Evolutionary conservation across 2,888 invertebrate species (phyloP).

Genomic region (Drosophila incognita): DNA sequence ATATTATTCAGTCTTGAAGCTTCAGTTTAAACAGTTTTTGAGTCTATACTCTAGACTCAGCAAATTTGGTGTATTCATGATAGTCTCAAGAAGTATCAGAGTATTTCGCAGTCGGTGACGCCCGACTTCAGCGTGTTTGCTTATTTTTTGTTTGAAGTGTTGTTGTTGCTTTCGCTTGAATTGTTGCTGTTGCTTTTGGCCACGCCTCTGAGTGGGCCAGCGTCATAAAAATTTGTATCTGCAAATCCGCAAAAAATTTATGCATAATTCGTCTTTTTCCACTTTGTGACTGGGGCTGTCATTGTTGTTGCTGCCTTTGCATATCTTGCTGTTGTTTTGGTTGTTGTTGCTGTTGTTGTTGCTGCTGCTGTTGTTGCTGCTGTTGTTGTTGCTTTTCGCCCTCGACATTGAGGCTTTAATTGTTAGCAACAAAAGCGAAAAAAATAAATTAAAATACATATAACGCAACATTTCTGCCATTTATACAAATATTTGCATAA

Average conservation of each 20-base stretch:
- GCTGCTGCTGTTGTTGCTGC: conserved; percentile 5
- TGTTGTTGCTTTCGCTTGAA: conserved; percentile 1
- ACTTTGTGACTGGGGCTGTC: conserved; percentile 36
- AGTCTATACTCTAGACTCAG: not conserved
- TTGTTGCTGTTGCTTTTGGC: conserved; percentile 8
- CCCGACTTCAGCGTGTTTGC: not conserved
- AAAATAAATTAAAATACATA: conserved; percentile 3
- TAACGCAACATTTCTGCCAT: conserved; percentile 37
- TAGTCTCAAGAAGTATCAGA: not conserved
- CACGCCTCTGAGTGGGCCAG: conserved; percentile 40
- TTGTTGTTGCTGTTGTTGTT: conserved; percentile 8
- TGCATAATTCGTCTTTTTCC: conserved; percentile 62
- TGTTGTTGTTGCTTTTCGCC: conserved; percentile 29
- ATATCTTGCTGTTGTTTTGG: not conserved
- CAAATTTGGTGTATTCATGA: not conserved
- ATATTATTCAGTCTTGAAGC: no score
- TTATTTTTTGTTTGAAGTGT: conserved; percentile 8
- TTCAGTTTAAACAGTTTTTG: rapidly evolving
- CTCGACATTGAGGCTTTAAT: conserved; percentile 69
- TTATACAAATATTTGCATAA: conserved; percentile 58
- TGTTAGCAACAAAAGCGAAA: conserved; percentile 38
- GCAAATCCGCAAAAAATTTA: conserved; percentile 65
- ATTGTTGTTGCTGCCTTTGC: conserved; percentile 11
- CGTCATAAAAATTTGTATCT: conserved; percentile 52
- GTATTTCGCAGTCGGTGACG: not conserved